Conservation (phyloP, 2,888 invertebrate genomes). For the Hydraecia micacea region DNA sequence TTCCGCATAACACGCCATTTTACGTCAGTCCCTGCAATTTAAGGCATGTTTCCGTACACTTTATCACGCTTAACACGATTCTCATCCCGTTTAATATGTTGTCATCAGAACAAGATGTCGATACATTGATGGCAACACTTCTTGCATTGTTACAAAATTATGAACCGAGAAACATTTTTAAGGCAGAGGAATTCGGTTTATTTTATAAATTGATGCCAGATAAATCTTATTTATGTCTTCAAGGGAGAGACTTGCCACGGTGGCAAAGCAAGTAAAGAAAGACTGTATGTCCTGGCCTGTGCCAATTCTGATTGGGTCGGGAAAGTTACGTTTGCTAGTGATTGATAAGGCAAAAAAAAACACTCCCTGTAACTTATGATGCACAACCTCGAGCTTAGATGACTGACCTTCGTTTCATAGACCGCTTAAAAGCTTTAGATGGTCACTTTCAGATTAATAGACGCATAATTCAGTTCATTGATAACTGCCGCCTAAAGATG, state of each 20-base stretch:
- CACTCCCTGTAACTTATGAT: background rate
- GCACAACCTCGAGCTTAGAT: too few relatives aligned
- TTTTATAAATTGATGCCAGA: background rate
- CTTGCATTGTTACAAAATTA: background rate
- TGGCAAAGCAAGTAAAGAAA: background rate
- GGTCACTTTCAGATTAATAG: too few relatives aligned
- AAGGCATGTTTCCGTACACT: background rate
- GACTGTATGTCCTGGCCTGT: background rate
- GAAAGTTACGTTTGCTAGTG: background rate
- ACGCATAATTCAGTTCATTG: background rate
- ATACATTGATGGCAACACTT: background rate
- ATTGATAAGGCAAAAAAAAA: too few relatives aligned
- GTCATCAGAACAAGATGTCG: background rate
- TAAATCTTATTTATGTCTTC: background rate
- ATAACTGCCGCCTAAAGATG: background rate
- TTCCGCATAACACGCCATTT: background rate
- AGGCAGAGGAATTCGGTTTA: background rate
- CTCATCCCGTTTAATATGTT: background rate
- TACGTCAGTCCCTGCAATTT: background rate
- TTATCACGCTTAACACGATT: background rate
- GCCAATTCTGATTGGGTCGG: background rate
- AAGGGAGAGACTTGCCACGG: background rate
- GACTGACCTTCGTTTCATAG: too few relatives aligned
- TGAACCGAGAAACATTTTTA: background rate
- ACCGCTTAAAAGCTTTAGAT: too few relatives aligned